Conservation (phyloP, 2,888 invertebrate species). For the Amaurobius ferox region DNA sequence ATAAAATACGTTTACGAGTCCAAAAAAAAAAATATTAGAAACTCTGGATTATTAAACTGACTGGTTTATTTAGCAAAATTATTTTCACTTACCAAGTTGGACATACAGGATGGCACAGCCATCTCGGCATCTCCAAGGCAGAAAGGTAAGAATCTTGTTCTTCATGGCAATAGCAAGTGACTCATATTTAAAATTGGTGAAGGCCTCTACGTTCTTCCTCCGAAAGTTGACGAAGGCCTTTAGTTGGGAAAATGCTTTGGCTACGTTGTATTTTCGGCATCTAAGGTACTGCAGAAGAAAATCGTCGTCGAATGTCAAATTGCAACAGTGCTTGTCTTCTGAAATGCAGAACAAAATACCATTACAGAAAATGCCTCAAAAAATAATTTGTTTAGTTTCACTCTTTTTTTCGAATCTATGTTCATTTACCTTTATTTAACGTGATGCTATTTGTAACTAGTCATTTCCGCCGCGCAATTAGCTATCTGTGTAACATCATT, state of each 20-base stretch:
- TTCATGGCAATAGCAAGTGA: background rate
- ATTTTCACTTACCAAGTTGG: slow-evolving; percentile 34
- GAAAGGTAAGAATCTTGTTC: slow-evolving; percentile 8
- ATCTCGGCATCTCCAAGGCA: slow-evolving; percentile 40
- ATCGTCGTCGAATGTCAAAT: slow-evolving; percentile 27
- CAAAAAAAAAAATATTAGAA: too few species aligned
- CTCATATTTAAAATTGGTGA: slow-evolving; percentile 9
- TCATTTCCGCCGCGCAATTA: too few species aligned
- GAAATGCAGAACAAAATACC: too few species aligned
- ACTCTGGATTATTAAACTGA: too few species aligned
- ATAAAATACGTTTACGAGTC: too few species aligned
- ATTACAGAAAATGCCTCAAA: too few species aligned
- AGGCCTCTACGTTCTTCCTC: slow-evolving; percentile 26
- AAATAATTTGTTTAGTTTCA: too few species aligned
- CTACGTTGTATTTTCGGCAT: slow-evolving; percentile 33
- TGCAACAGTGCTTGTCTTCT: slow-evolving; percentile 27
- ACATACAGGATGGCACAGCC: slow-evolving; percentile 36
- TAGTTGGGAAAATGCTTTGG: slow-evolving; percentile 26
- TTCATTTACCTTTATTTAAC: too few species aligned
- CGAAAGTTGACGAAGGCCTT: slow-evolving; percentile 2
- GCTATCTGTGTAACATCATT: too few species aligned
- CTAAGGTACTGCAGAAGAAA: slow-evolving; percentile 40
- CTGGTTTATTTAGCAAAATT: too few species aligned
- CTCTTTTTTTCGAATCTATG: too few species aligned
- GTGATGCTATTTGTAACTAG: too few species aligned